Percentiles rank a stretch among this genome's conserved stretches.
Evolutionary conservation across 2,888 invertebrate genomes (phyloP).

Genomic region (Calameuta idolon): DNA sequence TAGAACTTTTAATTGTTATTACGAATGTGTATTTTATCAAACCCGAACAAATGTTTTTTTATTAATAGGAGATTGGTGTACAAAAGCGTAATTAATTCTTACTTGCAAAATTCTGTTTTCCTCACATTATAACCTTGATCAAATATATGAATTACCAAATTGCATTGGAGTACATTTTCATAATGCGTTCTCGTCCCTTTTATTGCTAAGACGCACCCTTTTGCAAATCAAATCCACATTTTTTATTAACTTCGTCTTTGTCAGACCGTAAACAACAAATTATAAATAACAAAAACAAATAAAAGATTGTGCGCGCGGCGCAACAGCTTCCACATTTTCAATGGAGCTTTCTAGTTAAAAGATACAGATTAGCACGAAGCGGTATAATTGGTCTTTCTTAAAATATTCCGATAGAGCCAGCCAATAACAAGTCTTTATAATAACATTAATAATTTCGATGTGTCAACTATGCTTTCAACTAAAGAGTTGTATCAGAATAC

Average conservation of each 20-base stretch:
- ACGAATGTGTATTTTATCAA: not conserved
- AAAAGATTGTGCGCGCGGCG: not conserved
- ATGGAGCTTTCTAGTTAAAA: not conserved
- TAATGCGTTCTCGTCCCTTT: not conserved
- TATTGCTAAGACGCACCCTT: not conserved
- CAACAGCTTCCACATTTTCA: not conserved
- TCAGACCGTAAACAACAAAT: slow-evolving; percentile 11
- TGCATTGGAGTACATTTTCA: not conserved
- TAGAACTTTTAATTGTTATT: not conserved
- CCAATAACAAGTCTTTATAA: not conserved
- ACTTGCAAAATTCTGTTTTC: slow-evolving; percentile 26
- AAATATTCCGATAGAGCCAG: not conserved
- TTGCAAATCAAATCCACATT: slow-evolving; percentile 3
- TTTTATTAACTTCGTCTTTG: not conserved
- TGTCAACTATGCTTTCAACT: not conserved
- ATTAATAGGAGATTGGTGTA: not conserved
- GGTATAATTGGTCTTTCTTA: not conserved
- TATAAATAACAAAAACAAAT: slow-evolving; percentile 13
- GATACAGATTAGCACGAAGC: not conserved
- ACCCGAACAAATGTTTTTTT: not conserved
- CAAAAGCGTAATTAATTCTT: slow-evolving; percentile 6
- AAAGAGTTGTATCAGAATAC: not conserved
- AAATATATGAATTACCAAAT: not conserved
- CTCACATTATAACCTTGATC: slow-evolving; percentile 41
- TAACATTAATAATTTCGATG: not conserved